Evolutionary conservation across 2,888 invertebrate genomes (phyloP).

Genomic region (Aspidiotus destructor): DNA sequence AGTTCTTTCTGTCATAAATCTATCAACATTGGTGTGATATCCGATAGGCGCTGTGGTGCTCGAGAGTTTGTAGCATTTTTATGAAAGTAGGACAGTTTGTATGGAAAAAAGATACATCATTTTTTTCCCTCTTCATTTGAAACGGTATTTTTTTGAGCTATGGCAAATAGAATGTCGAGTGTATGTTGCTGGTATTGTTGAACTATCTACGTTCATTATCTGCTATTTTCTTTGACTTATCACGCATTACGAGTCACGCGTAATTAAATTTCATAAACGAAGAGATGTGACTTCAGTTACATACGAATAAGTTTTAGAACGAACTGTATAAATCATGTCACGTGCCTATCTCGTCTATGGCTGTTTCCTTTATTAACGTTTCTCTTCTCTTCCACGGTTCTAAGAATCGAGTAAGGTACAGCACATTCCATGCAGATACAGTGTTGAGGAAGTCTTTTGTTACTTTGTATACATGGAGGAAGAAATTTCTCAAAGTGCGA

Average conservation of each 20-base stretch:
- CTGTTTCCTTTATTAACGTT: not conserved
- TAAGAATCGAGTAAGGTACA: not conserved
- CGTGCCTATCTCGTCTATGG: slow-evolving; percentile 14
- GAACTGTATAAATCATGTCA: slow-evolving; percentile 23
- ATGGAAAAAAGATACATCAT: too few species aligned
- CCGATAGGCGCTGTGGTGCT: not conserved
- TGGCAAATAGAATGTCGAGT: too few species aligned
- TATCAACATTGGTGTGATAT: not conserved
- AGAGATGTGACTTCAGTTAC: slow-evolving; percentile 1
- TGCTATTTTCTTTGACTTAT: slow-evolving; percentile 5
- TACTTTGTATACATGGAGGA: not conserved
- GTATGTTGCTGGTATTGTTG: too few species aligned
- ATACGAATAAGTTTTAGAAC: slow-evolving; percentile 11
- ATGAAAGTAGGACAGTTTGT: too few species aligned
- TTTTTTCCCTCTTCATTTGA: too few species aligned
- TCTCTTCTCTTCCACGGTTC: slow-evolving; percentile 17
- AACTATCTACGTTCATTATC: not conserved
- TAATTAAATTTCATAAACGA: slow-evolving; percentile 16
- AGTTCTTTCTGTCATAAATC: not conserved
- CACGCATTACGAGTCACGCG: slow-evolving; percentile 9
- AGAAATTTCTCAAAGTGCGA: too few species aligned
- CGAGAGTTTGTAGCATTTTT: not conserved
- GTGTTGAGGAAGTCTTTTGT: slow-evolving; percentile 5
- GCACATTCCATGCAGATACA: not conserved
- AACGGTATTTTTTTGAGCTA: too few species aligned